Evolutionary conservation across 1,140 invertebrate species (phyloP), one percentile per base, ranked within the genome.

Genomic region (Bombus consobrinus): DNA sequence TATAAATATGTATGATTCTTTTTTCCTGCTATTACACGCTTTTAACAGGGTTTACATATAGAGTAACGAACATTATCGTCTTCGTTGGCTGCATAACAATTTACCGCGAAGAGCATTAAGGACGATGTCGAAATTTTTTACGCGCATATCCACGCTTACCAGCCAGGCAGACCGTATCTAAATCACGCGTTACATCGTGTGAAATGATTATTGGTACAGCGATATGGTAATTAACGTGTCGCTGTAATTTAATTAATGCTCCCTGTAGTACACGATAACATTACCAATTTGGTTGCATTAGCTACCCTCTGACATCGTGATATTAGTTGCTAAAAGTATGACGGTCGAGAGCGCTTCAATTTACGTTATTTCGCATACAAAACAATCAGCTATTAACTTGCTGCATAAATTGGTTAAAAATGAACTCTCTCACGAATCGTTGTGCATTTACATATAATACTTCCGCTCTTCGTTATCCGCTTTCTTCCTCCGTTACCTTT

Each of bases 191-290:
- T 62, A 28, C n/a, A 37, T n/a, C 25, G 66, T 34, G 43, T 28
- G 22, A 47, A 79, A 84, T 71, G 75, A 84, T 47, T 59, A 84
- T 79, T 84, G 53, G 37, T 34, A 37, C n/a, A 84, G 41, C 82
- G 53, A 84, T 71, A 68, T n/a, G 82, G 66, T 84, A 84, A 84
- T 84, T 84, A 78, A 84, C 82, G 82, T 53, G 39, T 28, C 43
- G 53, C 18, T 28, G 34, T 83, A 69, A 83, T 83, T 83, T 78
- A 83, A 83, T 83, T 84, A 84, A 84, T 69, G 39, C 53, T 59
- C 76, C 82, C 75, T 25, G 82, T 79, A 59, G 66, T n/a, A 34
- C n/a, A 34, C 39, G 62, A 43, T 71, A 43, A 79, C 76, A 84
- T 79, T 79, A 57, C 47, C 57, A 84, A 68, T 84, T 84, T 84